A percentile compares a stretch with the other conserved stretches of the same genome.
phyloP scores from a whole-genome alignment of 2,888 invertebrate genomes.

The Chydorus sphaericus region DNA sequence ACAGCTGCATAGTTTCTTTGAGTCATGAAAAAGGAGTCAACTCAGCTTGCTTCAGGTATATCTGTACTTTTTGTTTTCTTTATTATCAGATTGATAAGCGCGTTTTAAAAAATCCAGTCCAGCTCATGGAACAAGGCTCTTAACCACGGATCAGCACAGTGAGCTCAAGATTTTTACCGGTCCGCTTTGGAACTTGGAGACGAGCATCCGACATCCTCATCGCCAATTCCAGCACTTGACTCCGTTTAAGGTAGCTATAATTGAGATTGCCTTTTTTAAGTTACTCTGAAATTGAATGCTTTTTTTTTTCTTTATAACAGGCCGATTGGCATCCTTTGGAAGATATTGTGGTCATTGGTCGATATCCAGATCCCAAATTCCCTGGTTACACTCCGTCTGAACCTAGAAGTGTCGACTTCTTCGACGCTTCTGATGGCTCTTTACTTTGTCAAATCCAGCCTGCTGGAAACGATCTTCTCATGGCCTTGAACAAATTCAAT shows the following conservation, averaged over 20 bases:
- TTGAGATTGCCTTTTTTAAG: no score
- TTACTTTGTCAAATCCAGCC: conserved; percentile 23
- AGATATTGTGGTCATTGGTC: conserved; percentile 30
- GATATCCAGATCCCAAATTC: conserved; percentile 30
- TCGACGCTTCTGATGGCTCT: conserved; percentile 26
- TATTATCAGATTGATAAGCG: not conserved
- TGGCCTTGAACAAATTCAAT: conserved; percentile 28
- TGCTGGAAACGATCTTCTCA: conserved; percentile 20
- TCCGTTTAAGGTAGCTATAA: conserved; percentile 27
- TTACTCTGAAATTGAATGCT: not conserved
- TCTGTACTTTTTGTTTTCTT: not conserved
- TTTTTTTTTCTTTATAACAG: conserved; percentile 20
- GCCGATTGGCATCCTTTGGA: conserved; percentile 32
- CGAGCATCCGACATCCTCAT: conserved; percentile 29
- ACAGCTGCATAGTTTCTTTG: conserved; percentile 15
- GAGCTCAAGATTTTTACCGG: conserved; percentile 27
- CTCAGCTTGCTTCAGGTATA: conserved; percentile 19
- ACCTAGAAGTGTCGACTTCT: conserved; percentile 28
- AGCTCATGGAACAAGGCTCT: conserved; percentile 27
- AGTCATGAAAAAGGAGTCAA: conserved; percentile 19
- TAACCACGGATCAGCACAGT: conserved; percentile 30
- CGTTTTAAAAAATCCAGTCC: conserved; percentile 20
- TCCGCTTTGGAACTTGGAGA: conserved; percentile 28
- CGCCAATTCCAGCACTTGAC: conserved; percentile 32
- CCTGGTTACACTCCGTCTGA: conserved; percentile 23